These are phyloP conservation scores for Neosalanx taihuensis DNA, from an alignment of 2,797 vertebrate genomes.

Conservation along the genomic window DNA sequence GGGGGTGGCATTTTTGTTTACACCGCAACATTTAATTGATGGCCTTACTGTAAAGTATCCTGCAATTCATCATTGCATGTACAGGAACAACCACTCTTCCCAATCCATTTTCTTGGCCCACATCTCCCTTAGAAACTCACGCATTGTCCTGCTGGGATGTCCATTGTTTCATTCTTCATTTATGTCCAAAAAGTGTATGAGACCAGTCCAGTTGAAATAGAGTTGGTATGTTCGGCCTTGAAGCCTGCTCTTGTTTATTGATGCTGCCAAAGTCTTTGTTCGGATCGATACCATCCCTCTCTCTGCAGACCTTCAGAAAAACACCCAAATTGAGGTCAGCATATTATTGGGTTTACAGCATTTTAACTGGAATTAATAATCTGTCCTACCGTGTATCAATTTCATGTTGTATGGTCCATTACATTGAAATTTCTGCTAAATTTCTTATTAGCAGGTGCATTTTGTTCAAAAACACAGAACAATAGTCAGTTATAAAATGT, in stretches of 20 bases:
- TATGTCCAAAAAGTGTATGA: conserved; percentile 47
- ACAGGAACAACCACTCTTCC: too few species aligned
- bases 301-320: conserved; percentile 62
- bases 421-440: too few species aligned
- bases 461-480: not conserved
- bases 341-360: conserved; percentile 62
- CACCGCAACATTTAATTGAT: too few species aligned
- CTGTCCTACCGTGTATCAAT: not conserved
- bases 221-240: conserved; percentile 69
- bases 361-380: conserved; percentile 7
- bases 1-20: too few species aligned
- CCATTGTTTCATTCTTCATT: not conserved
- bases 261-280: conserved; percentile 58
- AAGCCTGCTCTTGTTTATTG: conserved; percentile 71
- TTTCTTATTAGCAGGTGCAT: not conserved
- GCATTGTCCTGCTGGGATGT: not conserved
- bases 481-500: not conserved
- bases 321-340: conserved; percentile 72
- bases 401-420: not conserved
- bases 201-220: conserved; percentile 57
- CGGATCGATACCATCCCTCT: conserved; percentile 69
- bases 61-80: conserved; percentile 17
- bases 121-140: too few species aligned
- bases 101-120: too few species aligned
- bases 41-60: conserved; percentile 30